Base-by-base conservation (phyloP, 2,113 vertebrate genomes). In the Tonatia bakeri region DNA sequence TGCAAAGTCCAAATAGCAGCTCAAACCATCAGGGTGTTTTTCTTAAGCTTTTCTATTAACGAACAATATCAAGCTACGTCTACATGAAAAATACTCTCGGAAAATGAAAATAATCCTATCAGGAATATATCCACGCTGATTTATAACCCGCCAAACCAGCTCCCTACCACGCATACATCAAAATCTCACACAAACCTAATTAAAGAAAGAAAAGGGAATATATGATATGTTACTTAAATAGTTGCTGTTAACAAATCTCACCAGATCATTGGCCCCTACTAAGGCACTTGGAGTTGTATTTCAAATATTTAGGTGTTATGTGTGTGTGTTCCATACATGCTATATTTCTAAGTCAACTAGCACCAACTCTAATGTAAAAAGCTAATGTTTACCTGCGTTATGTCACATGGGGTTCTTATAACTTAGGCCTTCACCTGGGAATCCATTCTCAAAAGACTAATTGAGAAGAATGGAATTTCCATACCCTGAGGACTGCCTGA, bases 141-240 rank as follows among this genome's bases (percentile, higher is more conserved):
- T 86, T 87, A 93, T 28, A 87, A 91, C 45, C 54, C 19, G 22
- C 65, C 72, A 79, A 79, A 91, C 38, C 56, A 38, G 67, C 5
- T 79, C 22, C 26, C 9, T 5, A 56, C 20, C 50, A 47, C 15
- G 80, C 56, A 91, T 73, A 45, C 43, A 87, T 56, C 69, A 93
- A 83, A 87, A 93, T 93, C 7, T 86, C 59, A 50, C 83, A 95
- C 4, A 94, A 79, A 79, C 56, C 14, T 43, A 91, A 67, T 87
- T 90, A 93, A 91, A 65, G n/a, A 90, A 54, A 87, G 47, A 64
- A 91, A 87, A 87, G 61, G 38, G 40, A 94, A 91, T 28, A 59
- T 12, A n/a, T n/a, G 61, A n/a, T 33, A 89, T 67, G 77, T 28
- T 94, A 77, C 33, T 91, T 61, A 73, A 67, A 73, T n/a, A 69